Evolutionary conservation across 2,797 vertebrate species (phyloP).

Genomic region (Hippopotamyrus pictus): DNA sequence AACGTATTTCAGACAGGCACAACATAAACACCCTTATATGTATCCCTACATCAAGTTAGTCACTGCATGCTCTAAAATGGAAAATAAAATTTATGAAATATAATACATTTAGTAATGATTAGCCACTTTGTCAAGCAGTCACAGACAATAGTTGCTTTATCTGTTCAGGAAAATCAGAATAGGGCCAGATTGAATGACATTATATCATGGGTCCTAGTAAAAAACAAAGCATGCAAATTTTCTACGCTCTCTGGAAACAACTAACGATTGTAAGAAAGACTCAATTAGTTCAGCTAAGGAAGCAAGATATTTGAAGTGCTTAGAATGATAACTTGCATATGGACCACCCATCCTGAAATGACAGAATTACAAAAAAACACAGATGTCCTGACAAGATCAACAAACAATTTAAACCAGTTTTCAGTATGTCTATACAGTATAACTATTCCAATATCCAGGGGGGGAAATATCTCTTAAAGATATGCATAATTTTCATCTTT

Average conservation of each 20-base stretch:
- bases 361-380: not conserved
- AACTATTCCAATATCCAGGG: not conserved
- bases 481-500: not conserved
- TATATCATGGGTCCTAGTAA: not conserved
- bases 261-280: not conserved
- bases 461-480: not conserved
- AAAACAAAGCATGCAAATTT: not conserved
- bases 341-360: not conserved
- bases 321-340: not conserved
- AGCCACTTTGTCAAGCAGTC: not conserved
- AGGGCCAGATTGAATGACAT: not conserved
- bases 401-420: not conserved
- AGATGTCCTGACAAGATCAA: not conserved
- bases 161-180: not conserved
- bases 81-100: not conserved
- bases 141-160: not conserved
- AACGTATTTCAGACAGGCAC: not conserved
- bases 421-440: not conserved
- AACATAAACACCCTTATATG: not conserved
- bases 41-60: not conserved
- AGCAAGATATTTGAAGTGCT: not conserved
- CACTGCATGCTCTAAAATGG: not conserved
- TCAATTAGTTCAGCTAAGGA: constrained; percentile 9
- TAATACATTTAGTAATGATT: not conserved
- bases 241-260: not conserved